A percentile compares a stretch with the other conserved stretches of the same genome.
Evolutionary conservation across 2,797 vertebrate genomes (phyloP).

Genomic region (Megalops cyprinoides): DNA sequence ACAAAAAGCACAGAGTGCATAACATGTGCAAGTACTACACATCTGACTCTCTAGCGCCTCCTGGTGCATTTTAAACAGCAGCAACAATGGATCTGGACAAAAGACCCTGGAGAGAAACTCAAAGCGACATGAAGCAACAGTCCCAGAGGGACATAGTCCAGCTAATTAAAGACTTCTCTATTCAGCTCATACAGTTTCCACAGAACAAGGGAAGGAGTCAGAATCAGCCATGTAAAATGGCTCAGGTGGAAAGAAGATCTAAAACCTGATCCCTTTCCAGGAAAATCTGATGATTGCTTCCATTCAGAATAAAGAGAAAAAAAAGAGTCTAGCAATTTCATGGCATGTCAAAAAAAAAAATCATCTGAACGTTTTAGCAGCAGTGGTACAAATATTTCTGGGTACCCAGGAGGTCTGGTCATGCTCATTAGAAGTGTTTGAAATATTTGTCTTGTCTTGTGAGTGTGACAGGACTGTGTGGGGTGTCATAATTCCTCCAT

Average conservation of each 20-base stretch:
- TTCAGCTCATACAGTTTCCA: neutral
- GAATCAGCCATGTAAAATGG: neutral
- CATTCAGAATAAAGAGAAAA: neutral
- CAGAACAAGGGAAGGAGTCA: neutral
- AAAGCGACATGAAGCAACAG: no score
- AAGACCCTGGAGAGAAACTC: neutral
- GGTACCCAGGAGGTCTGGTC: no score
- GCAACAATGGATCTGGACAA: neutral
- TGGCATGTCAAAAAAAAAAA: neutral
- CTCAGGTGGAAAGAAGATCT: neutral
- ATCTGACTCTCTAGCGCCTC: constrained; percentile 22
- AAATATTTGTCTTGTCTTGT: neutral
- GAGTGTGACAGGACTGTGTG: neutral
- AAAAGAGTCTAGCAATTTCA: neutral
- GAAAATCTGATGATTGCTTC: neutral
- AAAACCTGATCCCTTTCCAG: neutral
- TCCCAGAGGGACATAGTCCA: neutral
- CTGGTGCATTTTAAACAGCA: constrained; percentile 10
- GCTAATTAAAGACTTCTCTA: neutral
- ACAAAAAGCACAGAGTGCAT: neutral
- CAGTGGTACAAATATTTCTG: neutral
- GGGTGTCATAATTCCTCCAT: neutral
- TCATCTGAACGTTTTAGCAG: neutral
- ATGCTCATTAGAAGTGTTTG: no score
- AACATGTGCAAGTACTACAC: neutral